Percentiles rank a stretch among this genome's conserved stretches.
Conservation (phyloP, 2,113 vertebrate genomes). For the Microcebus tavaratra region DNA sequence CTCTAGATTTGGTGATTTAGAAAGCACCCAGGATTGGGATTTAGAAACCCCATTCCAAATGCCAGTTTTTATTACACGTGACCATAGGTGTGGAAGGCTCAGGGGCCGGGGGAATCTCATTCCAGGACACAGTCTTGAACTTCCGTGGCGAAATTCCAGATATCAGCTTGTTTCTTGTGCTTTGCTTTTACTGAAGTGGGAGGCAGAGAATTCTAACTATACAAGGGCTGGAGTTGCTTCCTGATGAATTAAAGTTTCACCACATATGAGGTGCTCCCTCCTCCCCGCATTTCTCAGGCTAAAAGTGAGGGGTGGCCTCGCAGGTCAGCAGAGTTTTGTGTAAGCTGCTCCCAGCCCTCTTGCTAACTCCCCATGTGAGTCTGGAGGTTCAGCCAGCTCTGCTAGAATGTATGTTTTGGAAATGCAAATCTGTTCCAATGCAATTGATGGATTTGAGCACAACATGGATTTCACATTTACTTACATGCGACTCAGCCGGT, state of each 20-base stretch:
- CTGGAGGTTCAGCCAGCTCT: background rate
- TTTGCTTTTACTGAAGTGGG: slow-evolving; percentile 3
- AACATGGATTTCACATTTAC: slow-evolving; percentile 25
- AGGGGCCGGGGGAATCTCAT: background rate
- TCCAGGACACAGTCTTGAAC: background rate
- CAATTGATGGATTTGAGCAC: slow-evolving; percentile 4
- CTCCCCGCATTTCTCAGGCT: background rate
- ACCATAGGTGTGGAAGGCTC: background rate
- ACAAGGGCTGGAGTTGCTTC: background rate
- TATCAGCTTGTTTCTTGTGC: background rate
- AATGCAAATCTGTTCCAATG: background rate
- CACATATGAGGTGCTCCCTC: background rate
- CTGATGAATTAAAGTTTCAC: slow-evolving; percentile 3
- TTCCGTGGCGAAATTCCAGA: background rate
- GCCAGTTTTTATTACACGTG: background rate
- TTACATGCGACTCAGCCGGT: background rate
- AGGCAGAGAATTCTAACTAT: background rate
- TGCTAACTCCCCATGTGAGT: background rate
- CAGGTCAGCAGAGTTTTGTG: background rate
- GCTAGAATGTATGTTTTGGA: background rate
- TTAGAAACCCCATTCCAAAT: background rate
- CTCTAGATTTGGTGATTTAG: slow-evolving; percentile 8
- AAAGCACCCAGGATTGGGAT: background rate
- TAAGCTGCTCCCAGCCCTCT: fast-evolving
- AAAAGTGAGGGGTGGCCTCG: background rate